Conservation (phyloP, 35 echinoderm and acorn worm genomes). For the Chiridota heheva region DNA sequence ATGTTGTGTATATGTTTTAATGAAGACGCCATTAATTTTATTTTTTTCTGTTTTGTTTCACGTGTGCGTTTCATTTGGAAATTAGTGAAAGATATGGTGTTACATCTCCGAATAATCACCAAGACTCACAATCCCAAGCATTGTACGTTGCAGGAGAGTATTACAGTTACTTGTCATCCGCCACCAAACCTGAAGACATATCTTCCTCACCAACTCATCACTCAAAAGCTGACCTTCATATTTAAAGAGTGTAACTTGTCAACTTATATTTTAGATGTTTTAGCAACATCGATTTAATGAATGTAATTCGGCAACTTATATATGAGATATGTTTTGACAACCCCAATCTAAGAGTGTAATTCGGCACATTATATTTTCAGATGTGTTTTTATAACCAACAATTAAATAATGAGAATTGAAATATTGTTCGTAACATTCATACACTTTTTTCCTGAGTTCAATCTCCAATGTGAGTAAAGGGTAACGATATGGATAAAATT, state of each 20-base stretch:
- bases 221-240: conserved; percentile 9
- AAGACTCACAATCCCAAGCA: background rate
- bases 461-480: no score
- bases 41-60: background rate
- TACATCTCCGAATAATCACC: conserved; percentile 3
- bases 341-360: no score
- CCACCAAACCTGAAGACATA: conserved; percentile 28
- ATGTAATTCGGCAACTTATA: background rate
- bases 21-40: background rate
- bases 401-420: no score
- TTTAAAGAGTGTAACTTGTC: background rate
- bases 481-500: no score
- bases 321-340: background rate
- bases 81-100: background rate
- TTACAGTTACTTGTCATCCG: conserved; percentile 31
- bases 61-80: background rate
- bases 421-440: no score
- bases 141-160: conserved; percentile 15
- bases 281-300: background rate
- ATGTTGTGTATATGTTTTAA: background rate
- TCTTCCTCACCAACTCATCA: conserved; percentile 11
- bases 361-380: no score
- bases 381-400: no score
- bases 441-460: no score
- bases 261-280: background rate